Conservation (phyloP, 2,797 vertebrate species). For the Lycodopsis pacificus region DNA sequence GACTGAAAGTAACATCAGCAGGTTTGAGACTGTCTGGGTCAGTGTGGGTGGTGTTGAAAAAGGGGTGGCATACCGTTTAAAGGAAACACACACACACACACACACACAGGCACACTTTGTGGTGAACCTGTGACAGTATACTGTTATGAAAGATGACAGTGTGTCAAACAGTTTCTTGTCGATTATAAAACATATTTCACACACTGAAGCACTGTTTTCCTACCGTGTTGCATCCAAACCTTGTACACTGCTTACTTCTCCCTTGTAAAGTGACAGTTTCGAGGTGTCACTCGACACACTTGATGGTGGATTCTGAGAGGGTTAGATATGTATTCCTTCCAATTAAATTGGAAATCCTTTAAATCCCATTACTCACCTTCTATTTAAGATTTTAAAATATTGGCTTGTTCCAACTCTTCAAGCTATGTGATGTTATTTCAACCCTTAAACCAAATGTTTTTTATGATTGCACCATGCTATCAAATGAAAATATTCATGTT, state of each 20-base stretch:
- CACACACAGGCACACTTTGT: conserved; percentile 48
- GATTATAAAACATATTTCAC: conserved; percentile 75
- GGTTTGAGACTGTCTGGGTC: conserved; percentile 62
- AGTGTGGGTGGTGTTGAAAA: conserved; percentile 71
- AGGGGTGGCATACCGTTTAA: conserved; percentile 44
- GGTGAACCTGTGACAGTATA: conserved; percentile 70
- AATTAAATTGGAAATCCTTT: conserved; percentile 2
- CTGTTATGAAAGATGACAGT: conserved; percentile 68
- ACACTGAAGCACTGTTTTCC: conserved; percentile 50
- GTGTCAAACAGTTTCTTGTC: conserved; percentile 71
- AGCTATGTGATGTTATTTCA: background rate
- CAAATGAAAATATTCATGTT: conserved; percentile 13
- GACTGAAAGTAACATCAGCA: conserved; percentile 59
- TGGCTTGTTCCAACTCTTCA: background rate
- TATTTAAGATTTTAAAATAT: background rate
- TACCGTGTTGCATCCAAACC: conserved; percentile 34
- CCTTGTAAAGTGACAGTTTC: conserved; percentile 18
- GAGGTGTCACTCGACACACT: conserved; percentile 1
- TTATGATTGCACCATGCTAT: background rate
- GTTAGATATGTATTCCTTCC: conserved; percentile 13
- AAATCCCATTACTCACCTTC: background rate
- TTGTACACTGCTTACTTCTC: conserved; percentile 8
- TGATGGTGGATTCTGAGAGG: conserved; percentile 3
- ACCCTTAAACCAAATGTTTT: background rate
- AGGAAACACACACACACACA: conserved; percentile 34